Conservation (phyloP, 2,113 vertebrate genomes). For the Coracopsis vasa region DNA sequence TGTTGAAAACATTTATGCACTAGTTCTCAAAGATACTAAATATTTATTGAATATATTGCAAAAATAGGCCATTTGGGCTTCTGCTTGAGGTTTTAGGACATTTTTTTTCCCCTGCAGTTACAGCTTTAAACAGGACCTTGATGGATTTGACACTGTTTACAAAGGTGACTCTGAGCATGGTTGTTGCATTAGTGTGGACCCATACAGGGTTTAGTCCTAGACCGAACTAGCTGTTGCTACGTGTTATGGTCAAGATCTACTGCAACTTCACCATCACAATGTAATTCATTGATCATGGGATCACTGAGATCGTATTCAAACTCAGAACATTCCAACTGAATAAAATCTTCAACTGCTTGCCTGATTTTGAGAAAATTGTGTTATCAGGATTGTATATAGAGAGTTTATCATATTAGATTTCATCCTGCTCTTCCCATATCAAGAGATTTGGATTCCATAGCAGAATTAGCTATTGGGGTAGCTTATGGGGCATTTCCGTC, state of each 20-base stretch:
- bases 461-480: background rate
- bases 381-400: background rate
- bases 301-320: background rate
- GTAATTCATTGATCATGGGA: background rate
- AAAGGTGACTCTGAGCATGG: background rate
- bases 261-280: fast-evolving
- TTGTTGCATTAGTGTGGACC: background rate
- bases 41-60: background rate
- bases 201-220: background rate
- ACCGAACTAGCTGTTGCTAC: background rate
- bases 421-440: background rate
- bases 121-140: background rate
- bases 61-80: background rate
- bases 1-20: background rate
- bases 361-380: background rate
- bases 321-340: background rate
- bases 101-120: background rate
- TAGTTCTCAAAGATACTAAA: background rate
- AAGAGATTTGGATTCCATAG: background rate
- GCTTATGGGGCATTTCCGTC: background rate
- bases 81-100: background rate
- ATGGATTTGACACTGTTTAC: background rate
- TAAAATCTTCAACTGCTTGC: background rate
- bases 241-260: background rate
- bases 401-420: background rate